phyloP scores from a whole-genome alignment of 92 coral and sea anemone genomes.

The Zoanthus gigantus region DNA sequence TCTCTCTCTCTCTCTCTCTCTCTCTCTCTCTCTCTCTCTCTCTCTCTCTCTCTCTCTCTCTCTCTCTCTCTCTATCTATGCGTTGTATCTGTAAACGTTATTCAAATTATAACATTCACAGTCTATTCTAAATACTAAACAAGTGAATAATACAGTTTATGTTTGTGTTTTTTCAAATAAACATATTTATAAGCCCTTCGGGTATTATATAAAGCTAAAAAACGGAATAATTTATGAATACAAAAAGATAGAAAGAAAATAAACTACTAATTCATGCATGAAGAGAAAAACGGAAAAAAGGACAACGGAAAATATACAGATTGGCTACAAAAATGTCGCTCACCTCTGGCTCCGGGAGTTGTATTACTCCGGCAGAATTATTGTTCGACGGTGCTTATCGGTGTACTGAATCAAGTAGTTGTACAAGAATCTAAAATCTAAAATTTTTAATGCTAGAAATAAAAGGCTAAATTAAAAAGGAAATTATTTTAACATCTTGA shows the following conservation, averaged over 20 bases:
- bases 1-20: no score
- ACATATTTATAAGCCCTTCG: slow-evolving; percentile 2
- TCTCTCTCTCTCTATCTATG: no score
- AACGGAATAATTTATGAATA: not conserved
- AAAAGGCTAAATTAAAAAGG: slow-evolving; percentile 26
- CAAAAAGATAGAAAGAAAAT: not conserved
- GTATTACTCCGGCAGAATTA: not conserved
- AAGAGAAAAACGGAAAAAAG: not conserved
- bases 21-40: no score
- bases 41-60: no score
- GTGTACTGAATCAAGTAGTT: not conserved
- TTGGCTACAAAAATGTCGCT: not conserved
- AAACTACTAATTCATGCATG: not conserved
- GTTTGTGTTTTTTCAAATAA: slow-evolving; percentile 7
- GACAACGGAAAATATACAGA: not conserved
- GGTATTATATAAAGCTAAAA: no score
- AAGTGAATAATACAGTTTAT: slow-evolving; percentile 4
- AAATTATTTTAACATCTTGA: slow-evolving; percentile 15
- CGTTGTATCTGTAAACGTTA: no score
- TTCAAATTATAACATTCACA: no score
- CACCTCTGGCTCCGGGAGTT: not conserved
- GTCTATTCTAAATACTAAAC: not conserved
- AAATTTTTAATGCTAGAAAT: slow-evolving; percentile 16
- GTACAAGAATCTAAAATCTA: slow-evolving; percentile 13
- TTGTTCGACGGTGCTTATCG: not conserved